Base-by-base conservation (phyloP, 1,140 invertebrate genomes). In the Pachypeltis micranthus region DNA sequence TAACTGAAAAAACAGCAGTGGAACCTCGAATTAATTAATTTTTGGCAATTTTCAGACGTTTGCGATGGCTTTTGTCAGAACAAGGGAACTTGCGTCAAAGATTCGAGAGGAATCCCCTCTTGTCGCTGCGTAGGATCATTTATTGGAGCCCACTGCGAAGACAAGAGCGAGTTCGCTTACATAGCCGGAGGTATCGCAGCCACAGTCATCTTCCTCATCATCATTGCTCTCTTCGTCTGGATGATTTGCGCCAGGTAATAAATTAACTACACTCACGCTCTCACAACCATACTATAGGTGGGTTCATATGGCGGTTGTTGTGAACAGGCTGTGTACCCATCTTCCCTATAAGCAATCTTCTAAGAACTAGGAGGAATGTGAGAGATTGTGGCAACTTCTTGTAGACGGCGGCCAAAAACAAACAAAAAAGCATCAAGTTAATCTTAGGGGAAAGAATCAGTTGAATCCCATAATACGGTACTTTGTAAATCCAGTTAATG, bases 91-190 rank as follows among this genome's bases (percentile, higher is more conserved):
- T 98, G 94, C 73, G 79, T 91, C 12, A 96, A 94, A 71, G 90
- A 94, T 71, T 78, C 81, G 0, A 77, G 87, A 63, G 87, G 88
- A 0, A 83, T 87, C 70, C 91, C 91, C 0, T 86, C 87, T 0
- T 96, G 92, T 71, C 80, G 89, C 64, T 96, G 92, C 72, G 83
- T 87, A 3, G 90, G 91, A 1, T 93, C 91, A 59, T 96, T 93
- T 76, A 93, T 90, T 14, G 92, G 92, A n/a, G 85, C 87, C 66
- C 85, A 87, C 63, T 95, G 91, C 70, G 81, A 86, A 2, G 89
- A 92, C 68, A 94, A 94, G 72, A 93, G 90, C 0, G 90, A 94
- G 70, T 95, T 96, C 74, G 91, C 92, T 2, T 96, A 95, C 74
- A 93, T 95, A 64, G 91, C 91, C 23, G 90, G 91, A 12, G 92